Conservation (phyloP, 1,140 invertebrate species). For the Saxidomus purpurata region DNA sequence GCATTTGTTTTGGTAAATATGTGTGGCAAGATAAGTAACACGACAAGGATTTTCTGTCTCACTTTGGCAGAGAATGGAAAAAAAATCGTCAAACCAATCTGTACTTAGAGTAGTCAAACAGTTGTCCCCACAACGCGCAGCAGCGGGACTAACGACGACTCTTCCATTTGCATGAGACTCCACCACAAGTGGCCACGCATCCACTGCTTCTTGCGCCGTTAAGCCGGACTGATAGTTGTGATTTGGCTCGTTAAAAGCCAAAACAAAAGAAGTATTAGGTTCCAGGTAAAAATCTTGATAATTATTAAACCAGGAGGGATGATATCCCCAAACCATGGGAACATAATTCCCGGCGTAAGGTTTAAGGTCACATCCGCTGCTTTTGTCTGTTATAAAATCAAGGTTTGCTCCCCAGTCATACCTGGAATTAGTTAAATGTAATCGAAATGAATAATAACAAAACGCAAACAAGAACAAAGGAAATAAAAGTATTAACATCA, state of each 20-base stretch:
- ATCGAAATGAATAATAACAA: too few relatives aligned
- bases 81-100: neutral
- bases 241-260: constrained; percentile 75
- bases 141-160: constrained; percentile 40
- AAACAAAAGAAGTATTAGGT: constrained; percentile 48
- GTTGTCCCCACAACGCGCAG: neutral
- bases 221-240: constrained; percentile 63
- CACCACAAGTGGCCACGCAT: constrained; percentile 62
- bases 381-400: neutral
- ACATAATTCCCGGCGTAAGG: neutral
- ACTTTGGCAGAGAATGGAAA: neutral
- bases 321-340: constrained; percentile 70
- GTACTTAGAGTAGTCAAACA: neutral
- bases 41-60: constrained; percentile 50
- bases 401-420: neutral
- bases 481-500: too few relatives aligned
- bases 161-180: constrained; percentile 39
- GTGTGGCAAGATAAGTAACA: constrained; percentile 61
- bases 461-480: too few relatives aligned
- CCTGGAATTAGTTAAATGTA: neutral
- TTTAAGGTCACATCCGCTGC: neutral
- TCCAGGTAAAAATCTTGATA: constrained; percentile 37
- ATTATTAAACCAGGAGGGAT: neutral
- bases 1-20: constrained; percentile 57
- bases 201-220: constrained; percentile 57